Conservation (phyloP, 2,113 vertebrate species). For the Lipophrys pholis region DNA sequence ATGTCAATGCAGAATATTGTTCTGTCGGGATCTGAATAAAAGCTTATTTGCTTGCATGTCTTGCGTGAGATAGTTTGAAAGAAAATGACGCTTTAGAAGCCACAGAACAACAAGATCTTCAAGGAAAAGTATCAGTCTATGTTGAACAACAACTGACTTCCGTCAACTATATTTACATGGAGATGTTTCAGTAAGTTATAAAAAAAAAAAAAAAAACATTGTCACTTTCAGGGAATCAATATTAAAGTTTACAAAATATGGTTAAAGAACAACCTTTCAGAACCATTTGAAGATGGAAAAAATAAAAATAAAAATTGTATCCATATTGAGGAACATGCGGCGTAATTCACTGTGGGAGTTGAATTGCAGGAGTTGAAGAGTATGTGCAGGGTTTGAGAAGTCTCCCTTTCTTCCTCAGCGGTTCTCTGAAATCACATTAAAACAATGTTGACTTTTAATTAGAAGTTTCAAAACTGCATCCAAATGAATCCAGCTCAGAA, state of each 20-base stretch:
- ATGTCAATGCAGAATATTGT: slow-evolving; percentile 20
- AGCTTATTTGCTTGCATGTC: neutral
- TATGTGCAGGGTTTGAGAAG: slow-evolving; percentile 84
- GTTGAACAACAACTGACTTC: slow-evolving; percentile 12
- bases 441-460: slow-evolving; percentile 10
- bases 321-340: slow-evolving; percentile 71
- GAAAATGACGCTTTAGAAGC: neutral
- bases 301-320: too few relatives aligned
- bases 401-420: slow-evolving; percentile 79
- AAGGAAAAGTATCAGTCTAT: slow-evolving; percentile 29
- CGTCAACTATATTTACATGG: neutral
- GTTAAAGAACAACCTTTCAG: slow-evolving; percentile 13
- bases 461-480: too few relatives aligned
- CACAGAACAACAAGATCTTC: neutral
- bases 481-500: too few relatives aligned
- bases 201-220: slow-evolving; percentile 49
- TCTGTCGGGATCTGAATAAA: slow-evolving; percentile 47
- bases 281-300: neutral
- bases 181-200: slow-evolving; percentile 30
- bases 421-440: slow-evolving; percentile 58
- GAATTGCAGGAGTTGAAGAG: slow-evolving; percentile 88
- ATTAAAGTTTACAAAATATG: slow-evolving; percentile 28
- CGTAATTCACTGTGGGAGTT: slow-evolving; percentile 91
- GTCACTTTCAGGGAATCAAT: slow-evolving; percentile 30
- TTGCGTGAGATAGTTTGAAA: neutral